Evolutionary conservation across 2,113 vertebrate species (phyloP), one percentile per base, ranked within the genome.

Genomic region (Vombatus ursinus): DNA sequence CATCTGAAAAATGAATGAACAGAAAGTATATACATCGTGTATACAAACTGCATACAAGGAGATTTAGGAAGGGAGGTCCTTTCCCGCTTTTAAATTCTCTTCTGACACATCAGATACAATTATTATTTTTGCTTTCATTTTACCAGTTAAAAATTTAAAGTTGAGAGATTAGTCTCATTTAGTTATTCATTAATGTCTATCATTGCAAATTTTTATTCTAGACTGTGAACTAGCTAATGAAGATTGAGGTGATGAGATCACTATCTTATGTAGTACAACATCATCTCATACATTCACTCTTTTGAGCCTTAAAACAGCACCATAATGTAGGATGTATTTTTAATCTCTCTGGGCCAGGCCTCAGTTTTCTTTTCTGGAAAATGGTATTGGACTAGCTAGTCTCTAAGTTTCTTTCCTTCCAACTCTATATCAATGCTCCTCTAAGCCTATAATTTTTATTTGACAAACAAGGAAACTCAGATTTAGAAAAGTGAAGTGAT

Each of bases 181-280:
- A 44, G 77, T 94, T 93, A 93, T 51, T 94, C 95, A 84, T 48
- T 91, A 77, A 77, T 44, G 37, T 77, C 16, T 93, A 68, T 48
- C 52, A 52, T 93, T 93, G 11, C 84, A 44, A 2, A 96, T 92
- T 95, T 95, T 94, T n/a, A 95, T 92, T 25, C 48, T 52, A 37
- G 19, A n/a, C 61, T 94, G 28, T 92, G 92, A 97, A 96, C 68
- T 54, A 95, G 92, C 53, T 68, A 77, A 5, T 77, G 68, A 77
- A n/a, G 22, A 77, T 44, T 77, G 68, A 77, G 37, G 44, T 77
- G 16, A 44, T 77, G 37, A 44, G 37, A 3, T 90, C 47, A 91
- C 49, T 84, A 31, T 93, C 68, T 44, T 90, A 91, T 50, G 37
- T 91, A 19, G 12, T 8, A 68, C 44, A 47, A 47, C 7, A 14